A percentile compares a stretch with the other conserved stretches of the same genome.
These are phyloP conservation scores for Lepidurus apus DNA, from an alignment of 1,140 invertebrate genomes.

Conservation along the genomic window DNA sequence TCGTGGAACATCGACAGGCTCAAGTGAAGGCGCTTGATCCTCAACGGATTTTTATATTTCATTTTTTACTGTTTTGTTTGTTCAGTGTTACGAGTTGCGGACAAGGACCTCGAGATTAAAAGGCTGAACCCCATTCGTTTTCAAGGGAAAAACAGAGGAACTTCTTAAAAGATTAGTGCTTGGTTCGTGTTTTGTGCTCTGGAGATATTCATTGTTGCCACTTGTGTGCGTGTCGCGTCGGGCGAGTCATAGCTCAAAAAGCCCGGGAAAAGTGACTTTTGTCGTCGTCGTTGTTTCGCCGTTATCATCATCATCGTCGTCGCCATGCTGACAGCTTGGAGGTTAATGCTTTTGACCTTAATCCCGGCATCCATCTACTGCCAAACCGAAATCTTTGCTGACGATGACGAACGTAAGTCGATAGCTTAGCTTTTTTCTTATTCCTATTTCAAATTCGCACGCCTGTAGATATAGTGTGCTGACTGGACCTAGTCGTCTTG, in stretches of 20 bases:
- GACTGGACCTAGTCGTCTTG: too few species aligned
- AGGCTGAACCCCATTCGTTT: not conserved
- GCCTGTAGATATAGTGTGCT: too few species aligned
- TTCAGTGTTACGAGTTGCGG: too few species aligned
- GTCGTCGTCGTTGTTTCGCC: not conserved
- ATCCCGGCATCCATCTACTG: not conserved
- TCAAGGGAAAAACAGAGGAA: not conserved
- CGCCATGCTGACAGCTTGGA: slow-evolving; percentile 17
- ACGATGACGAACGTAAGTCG: slow-evolving; percentile 5
- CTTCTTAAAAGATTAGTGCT: not conserved
- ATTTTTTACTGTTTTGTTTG: too few species aligned
- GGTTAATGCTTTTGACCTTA: slow-evolving; percentile 9
- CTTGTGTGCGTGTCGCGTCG: not conserved
- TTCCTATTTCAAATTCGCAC: too few species aligned
- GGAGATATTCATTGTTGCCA: not conserved
- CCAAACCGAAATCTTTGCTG: slow-evolving; percentile 9
- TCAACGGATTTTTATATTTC: too few species aligned
- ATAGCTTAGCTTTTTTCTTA: not conserved
- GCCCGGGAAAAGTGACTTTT: not conserved
- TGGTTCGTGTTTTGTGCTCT: not conserved
- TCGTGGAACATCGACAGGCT: too few species aligned
- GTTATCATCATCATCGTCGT: not conserved
- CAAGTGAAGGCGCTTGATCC: too few species aligned
- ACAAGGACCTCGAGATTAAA: too few species aligned
- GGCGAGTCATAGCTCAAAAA: not conserved